A percentile compares a stretch with the other conserved stretches of the same genome.
Conservation (phyloP, 1,140 invertebrate genomes). For the Pollicipes pollicipes region DNA sequence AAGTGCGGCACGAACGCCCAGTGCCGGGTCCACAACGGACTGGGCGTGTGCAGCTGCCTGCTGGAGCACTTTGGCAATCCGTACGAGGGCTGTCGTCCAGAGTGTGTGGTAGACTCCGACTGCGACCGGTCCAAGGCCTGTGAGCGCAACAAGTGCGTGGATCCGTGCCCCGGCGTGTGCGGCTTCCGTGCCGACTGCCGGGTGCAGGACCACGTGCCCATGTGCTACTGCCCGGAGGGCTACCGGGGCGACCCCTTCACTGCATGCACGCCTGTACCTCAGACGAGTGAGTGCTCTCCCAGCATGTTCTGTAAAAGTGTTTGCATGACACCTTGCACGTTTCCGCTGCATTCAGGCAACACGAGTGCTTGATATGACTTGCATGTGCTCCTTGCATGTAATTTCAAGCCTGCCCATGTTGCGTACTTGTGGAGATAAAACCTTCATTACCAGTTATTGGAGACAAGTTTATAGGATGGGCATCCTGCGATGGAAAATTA, state of each 20-base stretch:
- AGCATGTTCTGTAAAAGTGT: too few species aligned
- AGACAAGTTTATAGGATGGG: too few species aligned
- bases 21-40: conserved; percentile 28
- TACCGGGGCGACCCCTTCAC: conserved; percentile 59
- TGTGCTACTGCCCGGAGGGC: conserved; percentile 48
- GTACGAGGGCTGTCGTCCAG: conserved; percentile 47
- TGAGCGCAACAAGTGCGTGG: conserved; percentile 31
- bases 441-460: too few species aligned
- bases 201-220: conserved; percentile 57
- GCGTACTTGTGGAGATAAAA: too few species aligned
- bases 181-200: conserved; percentile 53
- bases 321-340: too few species aligned
- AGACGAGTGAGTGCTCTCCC: neutral
- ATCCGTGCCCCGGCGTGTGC: conserved; percentile 21
- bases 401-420: too few species aligned
- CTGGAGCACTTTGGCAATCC: conserved; percentile 53
- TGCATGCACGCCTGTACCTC: conserved; percentile 35
- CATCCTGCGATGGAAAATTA: too few species aligned
- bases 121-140: conserved; percentile 38
- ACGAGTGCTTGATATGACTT: too few species aligned
- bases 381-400: too few species aligned
- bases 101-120: conserved; percentile 48
- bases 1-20: conserved; percentile 5
- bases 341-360: too few species aligned
- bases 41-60: conserved; percentile 33